These are phyloP conservation scores for Caenorhabditis parvicauda DNA, from an alignment of 2,888 invertebrate genomes.

Conservation along the genomic window DNA sequence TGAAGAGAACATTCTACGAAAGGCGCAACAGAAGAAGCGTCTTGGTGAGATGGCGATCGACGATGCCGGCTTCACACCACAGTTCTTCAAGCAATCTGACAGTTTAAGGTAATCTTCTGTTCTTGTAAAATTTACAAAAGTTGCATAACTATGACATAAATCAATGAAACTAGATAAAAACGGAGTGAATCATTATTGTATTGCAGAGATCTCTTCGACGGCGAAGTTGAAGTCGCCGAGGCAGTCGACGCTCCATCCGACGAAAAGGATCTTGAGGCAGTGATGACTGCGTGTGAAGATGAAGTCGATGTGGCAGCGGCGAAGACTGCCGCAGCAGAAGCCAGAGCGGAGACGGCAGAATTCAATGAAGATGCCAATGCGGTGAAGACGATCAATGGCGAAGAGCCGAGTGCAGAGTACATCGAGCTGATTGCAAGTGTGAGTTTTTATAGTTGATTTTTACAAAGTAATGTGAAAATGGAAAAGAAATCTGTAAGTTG, in stretches of 20 bases:
- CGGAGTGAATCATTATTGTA: no score
- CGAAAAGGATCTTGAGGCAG: constrained; percentile 49
- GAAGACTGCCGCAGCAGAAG: constrained; percentile 50
- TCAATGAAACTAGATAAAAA: no score
- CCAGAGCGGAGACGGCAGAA: constrained; percentile 38
- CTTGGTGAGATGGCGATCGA: constrained; percentile 96
- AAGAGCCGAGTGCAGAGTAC: constrained; percentile 42
- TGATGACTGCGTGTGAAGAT: constrained; percentile 57
- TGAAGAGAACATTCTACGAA: constrained; percentile 97
- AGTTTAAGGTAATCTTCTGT: constrained; percentile 37
- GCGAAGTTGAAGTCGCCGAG: constrained; percentile 45
- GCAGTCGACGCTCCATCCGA: constrained; percentile 29
- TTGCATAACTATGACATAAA: constrained; percentile 2
- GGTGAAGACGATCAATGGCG: constrained; percentile 15
- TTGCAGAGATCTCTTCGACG: constrained; percentile 53
- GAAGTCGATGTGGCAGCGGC: constrained; percentile 57
- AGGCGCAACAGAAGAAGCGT: constrained; percentile 93
- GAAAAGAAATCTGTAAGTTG: no score
- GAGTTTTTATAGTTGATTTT: no score
- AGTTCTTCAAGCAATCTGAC: constrained; percentile 76
- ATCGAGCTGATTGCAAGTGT: constrained; percentile 44
- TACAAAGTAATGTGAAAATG: no score
- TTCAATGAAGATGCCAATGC: constrained; percentile 31
- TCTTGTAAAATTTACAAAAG: not conserved
- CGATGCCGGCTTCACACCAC: constrained; percentile 95